Evolutionary conservation across 2,113 vertebrate genomes (phyloP).

Genomic region (Empidonax traillii): DNA sequence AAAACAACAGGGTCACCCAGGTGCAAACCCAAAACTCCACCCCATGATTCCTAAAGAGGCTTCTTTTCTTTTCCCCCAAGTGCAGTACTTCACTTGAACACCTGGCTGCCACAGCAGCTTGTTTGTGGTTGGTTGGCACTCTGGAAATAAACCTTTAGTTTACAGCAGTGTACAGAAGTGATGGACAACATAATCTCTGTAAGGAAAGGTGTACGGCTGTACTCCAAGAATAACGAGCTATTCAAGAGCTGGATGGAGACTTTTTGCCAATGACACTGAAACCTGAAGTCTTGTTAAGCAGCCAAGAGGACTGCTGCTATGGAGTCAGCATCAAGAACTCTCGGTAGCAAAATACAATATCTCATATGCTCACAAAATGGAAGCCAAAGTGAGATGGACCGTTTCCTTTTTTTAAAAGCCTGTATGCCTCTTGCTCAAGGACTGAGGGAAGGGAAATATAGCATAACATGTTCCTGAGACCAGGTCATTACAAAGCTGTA

Average conservation of each 20-base stretch:
- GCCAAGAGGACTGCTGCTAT: not conserved
- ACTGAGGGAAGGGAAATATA: not conserved
- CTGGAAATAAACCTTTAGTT: not conserved
- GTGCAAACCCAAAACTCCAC: not conserved
- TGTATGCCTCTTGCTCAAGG: not conserved
- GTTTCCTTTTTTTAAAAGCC: not conserved
- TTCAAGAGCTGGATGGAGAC: not conserved
- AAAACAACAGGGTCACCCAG: not conserved
- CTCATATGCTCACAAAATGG: not conserved
- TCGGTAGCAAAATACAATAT: not conserved
- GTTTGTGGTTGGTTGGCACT: not conserved
- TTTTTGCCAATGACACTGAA: not conserved
- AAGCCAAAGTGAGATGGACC: not conserved
- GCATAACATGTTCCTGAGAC: not conserved
- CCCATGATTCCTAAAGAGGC: not conserved
- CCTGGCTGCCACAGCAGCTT: not conserved
- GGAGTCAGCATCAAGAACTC: not conserved
- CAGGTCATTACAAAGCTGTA: constrained; percentile 35
- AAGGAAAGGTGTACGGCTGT: not conserved
- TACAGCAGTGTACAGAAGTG: not conserved
- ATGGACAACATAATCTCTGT: not conserved
- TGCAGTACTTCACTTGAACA: too few relatives aligned
- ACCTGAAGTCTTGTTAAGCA: accelerated
- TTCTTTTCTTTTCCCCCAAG: not conserved
- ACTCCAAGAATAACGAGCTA: not conserved